Conservation (phyloP, 1,140 invertebrate species). For the Ridgeia piscesae region DNA sequence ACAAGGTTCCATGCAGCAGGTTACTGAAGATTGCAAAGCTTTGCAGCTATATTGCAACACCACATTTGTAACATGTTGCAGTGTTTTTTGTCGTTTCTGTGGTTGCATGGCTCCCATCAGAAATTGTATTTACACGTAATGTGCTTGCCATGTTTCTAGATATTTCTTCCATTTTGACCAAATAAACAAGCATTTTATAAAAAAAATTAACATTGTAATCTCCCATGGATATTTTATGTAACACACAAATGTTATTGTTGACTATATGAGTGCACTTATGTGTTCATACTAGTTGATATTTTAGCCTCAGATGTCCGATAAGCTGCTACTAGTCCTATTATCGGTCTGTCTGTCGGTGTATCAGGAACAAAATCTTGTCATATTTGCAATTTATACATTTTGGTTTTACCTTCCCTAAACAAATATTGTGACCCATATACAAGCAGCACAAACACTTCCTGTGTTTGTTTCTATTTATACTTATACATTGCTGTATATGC, state of each 20-base stretch:
- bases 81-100: not conserved
- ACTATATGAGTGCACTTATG: not conserved
- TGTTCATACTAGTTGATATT: not conserved
- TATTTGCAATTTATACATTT: not conserved
- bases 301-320: not conserved
- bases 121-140: not conserved
- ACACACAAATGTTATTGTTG: not conserved
- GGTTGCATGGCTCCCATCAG: too few relatives aligned
- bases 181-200: not conserved
- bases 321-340: not conserved
- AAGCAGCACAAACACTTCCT: not conserved
- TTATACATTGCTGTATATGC: not conserved
- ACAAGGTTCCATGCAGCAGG: not conserved
- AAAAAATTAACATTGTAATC: not conserved
- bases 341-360: not conserved
- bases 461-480: not conserved
- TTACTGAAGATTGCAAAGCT: not conserved
- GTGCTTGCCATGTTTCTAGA: not conserved
- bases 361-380: not conserved
- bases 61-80: not conserved
- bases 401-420: not conserved
- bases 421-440: not conserved
- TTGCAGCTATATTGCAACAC: not conserved
- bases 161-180: not conserved
- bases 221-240: not conserved